Conservation (phyloP, 2,797 vertebrate genomes). For the Rhinoraja longicauda region DNA sequence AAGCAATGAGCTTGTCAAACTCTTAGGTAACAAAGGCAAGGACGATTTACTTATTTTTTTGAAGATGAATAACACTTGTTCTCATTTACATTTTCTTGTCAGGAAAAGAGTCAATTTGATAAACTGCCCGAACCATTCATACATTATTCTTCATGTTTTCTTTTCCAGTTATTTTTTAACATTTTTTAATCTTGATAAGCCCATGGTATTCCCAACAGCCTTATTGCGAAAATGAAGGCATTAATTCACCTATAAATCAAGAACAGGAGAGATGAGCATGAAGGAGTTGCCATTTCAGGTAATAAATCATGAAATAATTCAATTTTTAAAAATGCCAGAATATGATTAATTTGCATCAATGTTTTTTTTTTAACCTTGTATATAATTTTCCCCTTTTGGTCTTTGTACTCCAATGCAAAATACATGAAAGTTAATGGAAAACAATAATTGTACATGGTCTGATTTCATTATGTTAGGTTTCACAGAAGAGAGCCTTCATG, state of each 20-base stretch:
- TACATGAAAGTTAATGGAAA: slow-evolving; percentile 5
- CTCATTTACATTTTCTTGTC: neutral
- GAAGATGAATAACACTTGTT: neutral
- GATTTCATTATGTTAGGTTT: neutral
- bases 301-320: slow-evolving; percentile 41
- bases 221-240: neutral
- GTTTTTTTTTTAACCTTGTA: slow-evolving; percentile 34
- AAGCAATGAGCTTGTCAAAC: neutral
- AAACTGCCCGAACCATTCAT: neutral
- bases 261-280: slow-evolving; percentile 11
- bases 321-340: slow-evolving; percentile 35
- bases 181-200: neutral
- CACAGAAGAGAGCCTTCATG: neutral
- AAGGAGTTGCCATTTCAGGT: slow-evolving; percentile 2
- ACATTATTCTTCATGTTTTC: neutral
- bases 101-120: neutral
- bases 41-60: neutral
- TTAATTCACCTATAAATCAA: slow-evolving; percentile 25
- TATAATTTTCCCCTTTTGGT: neutral
- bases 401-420: neutral
- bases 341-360: slow-evolving; percentile 40
- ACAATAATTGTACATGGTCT: slow-evolving; percentile 13
- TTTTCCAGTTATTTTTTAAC: neutral
- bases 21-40: neutral
- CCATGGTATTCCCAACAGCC: neutral